A percentile compares a stretch with the other conserved stretches of the same genome.
phyloP scores from a whole-genome alignment of 2,113 vertebrate species.

The Vidua macroura region DNA sequence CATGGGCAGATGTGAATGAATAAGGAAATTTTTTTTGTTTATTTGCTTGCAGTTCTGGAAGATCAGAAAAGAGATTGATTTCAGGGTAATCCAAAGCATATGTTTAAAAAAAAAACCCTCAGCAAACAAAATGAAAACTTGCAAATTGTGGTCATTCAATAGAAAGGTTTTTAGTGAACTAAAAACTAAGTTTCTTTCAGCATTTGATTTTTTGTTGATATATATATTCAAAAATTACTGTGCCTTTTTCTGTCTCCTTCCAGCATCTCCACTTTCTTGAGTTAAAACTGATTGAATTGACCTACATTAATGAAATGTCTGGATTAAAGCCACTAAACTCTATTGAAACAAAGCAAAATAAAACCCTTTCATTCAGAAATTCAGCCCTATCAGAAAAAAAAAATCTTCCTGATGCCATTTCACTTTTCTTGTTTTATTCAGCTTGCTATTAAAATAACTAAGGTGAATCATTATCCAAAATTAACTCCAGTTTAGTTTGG shows the following conservation, averaged over 20 bases:
- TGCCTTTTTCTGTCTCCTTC: accelerated
- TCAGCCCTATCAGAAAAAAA: background rate
- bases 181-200: background rate
- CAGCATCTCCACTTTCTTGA: background rate
- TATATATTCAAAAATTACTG: background rate
- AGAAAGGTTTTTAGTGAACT: background rate
- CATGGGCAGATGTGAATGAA: background rate
- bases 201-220: background rate
- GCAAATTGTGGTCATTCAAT: background rate
- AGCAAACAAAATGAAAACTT: background rate
- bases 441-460: background rate
- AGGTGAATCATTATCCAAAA: background rate
- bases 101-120: background rate
- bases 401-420: background rate
- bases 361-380: background rate
- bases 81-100: background rate
- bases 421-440: background rate
- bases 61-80: slow-evolving; percentile 14
- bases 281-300: background rate
- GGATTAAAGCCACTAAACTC: background rate
- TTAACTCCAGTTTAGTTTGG: background rate
- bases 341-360: background rate
- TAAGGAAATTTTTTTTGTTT: background rate
- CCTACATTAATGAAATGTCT: background rate
- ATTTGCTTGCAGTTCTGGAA: background rate